Conservation (phyloP, 2,888 invertebrate species). For the Caenorhabditis panamensis region DNA sequence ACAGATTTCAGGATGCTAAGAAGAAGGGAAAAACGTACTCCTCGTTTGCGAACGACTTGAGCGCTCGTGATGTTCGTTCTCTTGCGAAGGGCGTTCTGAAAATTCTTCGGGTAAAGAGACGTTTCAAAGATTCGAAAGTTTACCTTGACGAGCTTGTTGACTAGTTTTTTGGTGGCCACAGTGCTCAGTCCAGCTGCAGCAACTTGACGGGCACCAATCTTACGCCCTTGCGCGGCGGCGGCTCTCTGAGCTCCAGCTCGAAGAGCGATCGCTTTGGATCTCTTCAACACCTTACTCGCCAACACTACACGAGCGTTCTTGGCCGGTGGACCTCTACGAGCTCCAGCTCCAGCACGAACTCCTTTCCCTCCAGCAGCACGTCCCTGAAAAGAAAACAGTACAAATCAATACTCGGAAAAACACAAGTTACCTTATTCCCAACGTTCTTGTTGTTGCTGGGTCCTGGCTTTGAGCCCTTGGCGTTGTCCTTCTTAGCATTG, state of each 20-base stretch:
- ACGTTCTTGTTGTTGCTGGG: conserved; percentile 24
- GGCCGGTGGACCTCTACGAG: conserved; percentile 32
- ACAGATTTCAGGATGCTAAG: conserved; percentile 13
- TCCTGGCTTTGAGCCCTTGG: background rate
- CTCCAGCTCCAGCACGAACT: conserved; percentile 24
- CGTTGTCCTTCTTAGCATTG: conserved; percentile 17
- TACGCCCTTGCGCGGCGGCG: conserved; percentile 7
- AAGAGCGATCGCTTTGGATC: conserved; percentile 30
- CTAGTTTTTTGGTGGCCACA: conserved; percentile 57
- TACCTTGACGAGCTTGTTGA: conserved; percentile 63
- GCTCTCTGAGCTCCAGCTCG: conserved; percentile 20
- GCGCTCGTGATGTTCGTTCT: conserved; percentile 38
- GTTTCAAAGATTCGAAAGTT: background rate
- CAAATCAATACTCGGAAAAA: no score
- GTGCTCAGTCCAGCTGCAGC: conserved; percentile 26
- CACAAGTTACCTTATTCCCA: conserved; percentile 24
- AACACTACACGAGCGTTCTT: conserved; percentile 30
- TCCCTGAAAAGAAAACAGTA: conserved; percentile 15
- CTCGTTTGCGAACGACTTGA: conserved; percentile 48
- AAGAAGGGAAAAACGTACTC: conserved; percentile 57
- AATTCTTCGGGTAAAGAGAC: background rate
- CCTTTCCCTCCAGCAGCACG: conserved; percentile 7
- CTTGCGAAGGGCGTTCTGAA: conserved; percentile 62
- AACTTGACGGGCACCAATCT: conserved; percentile 11
- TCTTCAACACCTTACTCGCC: conserved; percentile 44